phyloP scores from a whole-genome alignment of 2,888 invertebrate species.

The Embidobia sp. region DNA sequence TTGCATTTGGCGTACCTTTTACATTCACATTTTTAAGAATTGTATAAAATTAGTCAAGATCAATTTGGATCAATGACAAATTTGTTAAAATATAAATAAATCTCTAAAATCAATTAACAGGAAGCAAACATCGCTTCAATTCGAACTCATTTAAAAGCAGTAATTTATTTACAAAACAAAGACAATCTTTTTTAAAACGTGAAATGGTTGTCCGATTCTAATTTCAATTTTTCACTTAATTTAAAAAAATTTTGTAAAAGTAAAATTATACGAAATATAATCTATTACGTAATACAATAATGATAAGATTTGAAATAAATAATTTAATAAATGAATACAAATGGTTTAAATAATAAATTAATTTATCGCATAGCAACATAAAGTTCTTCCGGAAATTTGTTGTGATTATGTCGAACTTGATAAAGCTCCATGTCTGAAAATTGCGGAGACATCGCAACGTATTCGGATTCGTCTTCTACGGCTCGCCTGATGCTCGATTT shows the following conservation, averaged over 20 bases:
- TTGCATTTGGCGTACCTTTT: neutral
- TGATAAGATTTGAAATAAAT: neutral
- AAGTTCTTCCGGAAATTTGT: slow-evolving; percentile 69
- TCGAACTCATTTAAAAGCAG: no score
- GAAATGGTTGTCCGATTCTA: neutral
- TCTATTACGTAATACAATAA: neutral
- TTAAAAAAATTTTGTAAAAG: no score
- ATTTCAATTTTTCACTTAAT: neutral
- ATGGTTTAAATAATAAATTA: slow-evolving; percentile 9
- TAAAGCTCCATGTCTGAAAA: slow-evolving; percentile 71
- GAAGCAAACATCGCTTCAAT: neutral
- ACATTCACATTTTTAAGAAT: no score
- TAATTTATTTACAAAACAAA: no score
- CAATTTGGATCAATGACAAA: neutral
- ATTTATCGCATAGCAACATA: slow-evolving; percentile 78
- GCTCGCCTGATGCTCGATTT: slow-evolving; percentile 56
- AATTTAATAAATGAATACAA: no score
- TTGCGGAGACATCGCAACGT: slow-evolving; percentile 79
- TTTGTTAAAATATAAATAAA: slow-evolving; percentile 2
- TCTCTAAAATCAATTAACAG: slow-evolving; percentile 4
- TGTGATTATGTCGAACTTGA: slow-evolving; percentile 67
- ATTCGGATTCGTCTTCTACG: slow-evolving; percentile 73
- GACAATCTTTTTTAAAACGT: no score
- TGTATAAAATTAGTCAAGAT: neutral
- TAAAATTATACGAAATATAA: no score